Conservation (phyloP, 2,113 vertebrate species). For the Rhineura floridana region DNA sequence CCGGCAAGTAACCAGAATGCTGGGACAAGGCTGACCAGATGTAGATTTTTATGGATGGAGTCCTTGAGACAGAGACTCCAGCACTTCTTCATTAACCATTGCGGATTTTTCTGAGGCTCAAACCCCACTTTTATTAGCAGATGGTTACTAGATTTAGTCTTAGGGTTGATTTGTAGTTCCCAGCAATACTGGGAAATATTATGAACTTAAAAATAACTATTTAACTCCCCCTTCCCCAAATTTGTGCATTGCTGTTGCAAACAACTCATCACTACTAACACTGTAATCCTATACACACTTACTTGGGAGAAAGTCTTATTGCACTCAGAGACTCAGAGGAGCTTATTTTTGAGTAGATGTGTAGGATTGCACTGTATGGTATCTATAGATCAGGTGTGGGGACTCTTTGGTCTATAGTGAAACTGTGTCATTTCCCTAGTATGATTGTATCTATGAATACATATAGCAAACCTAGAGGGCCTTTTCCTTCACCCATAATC, state of each 20-base stretch:
- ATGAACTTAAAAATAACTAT: not conserved
- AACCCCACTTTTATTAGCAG: not conserved
- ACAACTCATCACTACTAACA: too few species aligned
- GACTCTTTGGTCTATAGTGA: too few species aligned
- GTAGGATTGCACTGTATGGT: not conserved
- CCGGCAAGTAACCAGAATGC: not conserved
- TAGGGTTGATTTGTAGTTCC: not conserved
- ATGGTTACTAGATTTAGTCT: not conserved
- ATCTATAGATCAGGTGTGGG: too few species aligned
- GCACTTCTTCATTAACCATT: not conserved
- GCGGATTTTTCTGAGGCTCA: not conserved
- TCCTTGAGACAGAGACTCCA: fast-evolving
- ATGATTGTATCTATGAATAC: too few species aligned
- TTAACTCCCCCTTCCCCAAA: not conserved
- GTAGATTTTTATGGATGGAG: fast-evolving
- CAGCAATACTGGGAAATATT: not conserved
- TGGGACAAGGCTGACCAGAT: slow-evolving; percentile 22
- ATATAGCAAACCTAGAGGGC: too few species aligned
- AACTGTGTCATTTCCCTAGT: too few species aligned
- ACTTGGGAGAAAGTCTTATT: not conserved
- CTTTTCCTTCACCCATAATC: too few species aligned
- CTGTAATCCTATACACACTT: not conserved
- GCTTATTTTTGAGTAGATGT: not conserved
- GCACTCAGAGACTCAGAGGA: not conserved
- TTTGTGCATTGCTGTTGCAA: too few species aligned